phyloP scores from a whole-genome alignment of 2,113 vertebrate species.

The Ctenodactylus gundi region DNA sequence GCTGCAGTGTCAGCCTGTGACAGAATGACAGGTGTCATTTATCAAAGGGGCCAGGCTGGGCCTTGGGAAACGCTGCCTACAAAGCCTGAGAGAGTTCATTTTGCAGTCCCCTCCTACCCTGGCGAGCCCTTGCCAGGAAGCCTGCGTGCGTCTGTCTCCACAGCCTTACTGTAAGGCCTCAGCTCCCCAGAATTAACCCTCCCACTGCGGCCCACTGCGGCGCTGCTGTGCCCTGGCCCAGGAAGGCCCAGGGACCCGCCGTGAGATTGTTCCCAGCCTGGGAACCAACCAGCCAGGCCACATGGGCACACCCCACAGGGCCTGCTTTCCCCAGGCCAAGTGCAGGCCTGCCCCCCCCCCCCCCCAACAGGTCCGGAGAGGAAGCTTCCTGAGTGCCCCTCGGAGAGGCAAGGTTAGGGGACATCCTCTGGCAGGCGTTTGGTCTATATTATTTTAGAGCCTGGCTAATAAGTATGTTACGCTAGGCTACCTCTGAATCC shows the following conservation, averaged over 20 bases:
- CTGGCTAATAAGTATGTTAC: conserved; percentile 38
- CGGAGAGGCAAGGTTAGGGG: conserved; percentile 72
- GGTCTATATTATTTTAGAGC: background rate
- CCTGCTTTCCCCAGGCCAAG: background rate
- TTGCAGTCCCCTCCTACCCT: conserved; percentile 93
- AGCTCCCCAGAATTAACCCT: conserved; percentile 87
- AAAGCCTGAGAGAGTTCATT: conserved; percentile 99
- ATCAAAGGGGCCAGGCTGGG: conserved; percentile 99
- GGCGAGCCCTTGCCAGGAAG: conserved; percentile 93
- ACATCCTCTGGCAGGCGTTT: conserved; percentile 26
- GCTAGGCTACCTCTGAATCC: conserved; percentile 52
- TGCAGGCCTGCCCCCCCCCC: background rate
- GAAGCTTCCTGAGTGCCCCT: conserved; percentile 57
- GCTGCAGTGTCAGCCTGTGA: conserved; percentile 99
- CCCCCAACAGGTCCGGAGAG: background rate
- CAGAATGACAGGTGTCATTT: conserved; percentile 99
- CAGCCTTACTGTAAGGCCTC: conserved; percentile 90
- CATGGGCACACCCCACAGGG: background rate
- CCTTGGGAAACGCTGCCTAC: conserved; percentile 98
- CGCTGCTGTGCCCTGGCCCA: rapidly evolving
- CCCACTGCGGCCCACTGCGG: conserved; percentile 49
- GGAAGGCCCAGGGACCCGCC: background rate
- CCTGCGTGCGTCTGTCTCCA: conserved; percentile 93
- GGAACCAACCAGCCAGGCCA: background rate
- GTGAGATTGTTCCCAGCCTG: rapidly evolving